Conservation (phyloP, 2,797 vertebrate genomes). For the Hirundo rustica region DNA sequence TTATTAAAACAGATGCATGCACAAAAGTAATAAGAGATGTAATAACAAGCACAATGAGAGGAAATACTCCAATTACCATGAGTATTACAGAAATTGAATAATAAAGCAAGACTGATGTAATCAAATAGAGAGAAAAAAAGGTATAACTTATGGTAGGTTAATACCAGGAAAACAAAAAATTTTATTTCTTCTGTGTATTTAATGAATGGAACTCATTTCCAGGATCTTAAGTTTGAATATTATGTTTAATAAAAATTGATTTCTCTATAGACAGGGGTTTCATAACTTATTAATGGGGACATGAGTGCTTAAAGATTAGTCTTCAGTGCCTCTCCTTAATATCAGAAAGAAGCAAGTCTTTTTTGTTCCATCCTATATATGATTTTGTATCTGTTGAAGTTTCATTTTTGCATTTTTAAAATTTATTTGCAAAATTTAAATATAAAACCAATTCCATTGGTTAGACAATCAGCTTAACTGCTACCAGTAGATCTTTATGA, state of each 20-base stretch:
- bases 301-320: neutral
- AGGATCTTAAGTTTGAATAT: neutral
- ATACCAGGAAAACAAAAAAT: neutral
- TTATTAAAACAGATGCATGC: neutral
- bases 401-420: neutral
- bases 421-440: neutral
- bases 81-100: neutral
- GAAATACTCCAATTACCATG: neutral
- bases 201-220: neutral
- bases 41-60: neutral
- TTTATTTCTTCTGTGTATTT: neutral
- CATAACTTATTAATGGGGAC: neutral
- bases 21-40: neutral
- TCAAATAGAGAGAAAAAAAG: neutral
- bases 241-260: neutral
- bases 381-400: neutral
- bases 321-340: neutral
- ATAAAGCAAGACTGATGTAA: neutral
- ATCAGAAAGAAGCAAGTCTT: neutral
- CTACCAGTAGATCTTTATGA: neutral
- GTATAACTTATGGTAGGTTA: neutral
- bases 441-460: neutral
- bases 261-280: neutral
- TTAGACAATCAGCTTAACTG: neutral
- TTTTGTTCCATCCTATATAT: neutral